These are phyloP conservation scores for Thera obeliscata DNA, from an alignment of 2,888 invertebrate genomes.

Conservation along the genomic window DNA sequence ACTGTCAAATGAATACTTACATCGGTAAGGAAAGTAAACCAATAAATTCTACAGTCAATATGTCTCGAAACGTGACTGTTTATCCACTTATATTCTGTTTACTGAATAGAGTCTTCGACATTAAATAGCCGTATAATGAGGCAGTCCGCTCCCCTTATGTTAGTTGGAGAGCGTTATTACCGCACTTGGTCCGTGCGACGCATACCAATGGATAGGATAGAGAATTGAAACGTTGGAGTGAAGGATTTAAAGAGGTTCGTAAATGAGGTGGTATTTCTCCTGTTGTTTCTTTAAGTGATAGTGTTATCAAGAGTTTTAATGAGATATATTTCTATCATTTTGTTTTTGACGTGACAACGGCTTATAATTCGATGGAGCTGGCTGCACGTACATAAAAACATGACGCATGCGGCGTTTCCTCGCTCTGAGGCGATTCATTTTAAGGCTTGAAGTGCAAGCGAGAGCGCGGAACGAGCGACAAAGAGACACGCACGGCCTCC, in stretches of 20 bases:
- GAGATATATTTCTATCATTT: too few relatives aligned
- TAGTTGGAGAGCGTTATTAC: constrained; percentile 9
- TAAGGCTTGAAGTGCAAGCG: too few relatives aligned
- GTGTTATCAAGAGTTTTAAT: too few relatives aligned
- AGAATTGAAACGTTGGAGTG: constrained; percentile 7
- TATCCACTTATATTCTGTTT: constrained; percentile 1
- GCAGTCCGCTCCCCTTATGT: constrained; percentile 5
- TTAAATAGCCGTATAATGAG: constrained; percentile 6
- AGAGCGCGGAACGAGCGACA: too few relatives aligned
- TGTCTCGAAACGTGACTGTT: not conserved
- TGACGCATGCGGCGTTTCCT: too few relatives aligned
- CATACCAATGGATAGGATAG: constrained; percentile 8
- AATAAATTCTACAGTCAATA: not conserved
- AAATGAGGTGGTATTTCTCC: not conserved
- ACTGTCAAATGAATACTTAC: not conserved
- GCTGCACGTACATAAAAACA: too few relatives aligned
- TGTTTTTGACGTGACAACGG: too few relatives aligned
- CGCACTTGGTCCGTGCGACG: constrained; percentile 1
- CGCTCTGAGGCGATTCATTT: too few relatives aligned
- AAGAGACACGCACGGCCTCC: too few relatives aligned
- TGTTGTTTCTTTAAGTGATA: not conserved
- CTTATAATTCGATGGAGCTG: too few relatives aligned
- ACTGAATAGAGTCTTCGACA: constrained; percentile 6
- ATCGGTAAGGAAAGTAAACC: not conserved
- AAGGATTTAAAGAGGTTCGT: constrained; percentile 1